Evolutionary conservation across 2,797 vertebrate species (phyloP).

Genomic region (Anguilla marmorata): DNA sequence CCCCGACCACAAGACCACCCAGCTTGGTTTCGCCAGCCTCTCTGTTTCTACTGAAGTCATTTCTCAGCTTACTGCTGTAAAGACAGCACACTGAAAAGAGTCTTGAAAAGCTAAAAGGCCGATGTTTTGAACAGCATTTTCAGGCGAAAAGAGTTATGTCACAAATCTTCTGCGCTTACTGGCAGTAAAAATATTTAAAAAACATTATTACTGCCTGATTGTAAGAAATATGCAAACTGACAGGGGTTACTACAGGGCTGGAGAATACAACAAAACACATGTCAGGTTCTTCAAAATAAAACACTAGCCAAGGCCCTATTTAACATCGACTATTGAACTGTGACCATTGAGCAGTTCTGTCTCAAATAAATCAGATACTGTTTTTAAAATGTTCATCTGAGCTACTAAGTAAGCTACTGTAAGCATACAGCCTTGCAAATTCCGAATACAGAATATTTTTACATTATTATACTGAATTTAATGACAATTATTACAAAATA

Average conservation of each 20-base stretch:
- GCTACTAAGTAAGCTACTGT: background rate
- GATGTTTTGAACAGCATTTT: background rate
- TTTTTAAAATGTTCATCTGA: background rate
- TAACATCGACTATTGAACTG: too few species aligned
- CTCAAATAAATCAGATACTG: background rate
- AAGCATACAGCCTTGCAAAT: background rate
- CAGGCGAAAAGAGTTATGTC: background rate
- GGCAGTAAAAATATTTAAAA: background rate
- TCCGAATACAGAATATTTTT: background rate
- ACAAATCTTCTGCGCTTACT: background rate
- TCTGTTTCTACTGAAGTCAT: background rate
- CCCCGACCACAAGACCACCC: background rate
- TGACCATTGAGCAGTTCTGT: background rate
- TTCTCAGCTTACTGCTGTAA: background rate
- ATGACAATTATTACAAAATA: background rate
- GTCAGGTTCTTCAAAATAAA: background rate
- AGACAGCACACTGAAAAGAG: background rate
- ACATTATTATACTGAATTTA: background rate
- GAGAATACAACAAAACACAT: background rate
- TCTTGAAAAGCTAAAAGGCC: background rate
- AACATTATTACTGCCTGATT: background rate
- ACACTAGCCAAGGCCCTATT: too few species aligned
- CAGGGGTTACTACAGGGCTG: background rate
- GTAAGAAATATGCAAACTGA: background rate
- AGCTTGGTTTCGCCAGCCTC: background rate